phyloP scores from a whole-genome alignment of 2,113 vertebrate species.

The Tragelaphus scriptus region DNA sequence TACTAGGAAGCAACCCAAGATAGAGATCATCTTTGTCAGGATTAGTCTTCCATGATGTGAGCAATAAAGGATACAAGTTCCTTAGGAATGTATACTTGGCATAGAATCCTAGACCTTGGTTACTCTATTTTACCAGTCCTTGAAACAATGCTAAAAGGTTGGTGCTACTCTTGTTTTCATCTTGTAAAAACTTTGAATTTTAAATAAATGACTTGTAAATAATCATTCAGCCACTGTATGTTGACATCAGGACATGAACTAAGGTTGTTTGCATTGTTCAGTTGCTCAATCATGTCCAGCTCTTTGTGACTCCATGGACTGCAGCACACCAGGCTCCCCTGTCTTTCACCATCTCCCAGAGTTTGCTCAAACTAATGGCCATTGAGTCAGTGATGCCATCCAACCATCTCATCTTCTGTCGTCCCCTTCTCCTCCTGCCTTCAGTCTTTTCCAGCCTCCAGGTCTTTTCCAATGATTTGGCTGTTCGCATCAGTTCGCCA shows the following conservation, averaged over 20 bases:
- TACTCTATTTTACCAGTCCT: not conserved
- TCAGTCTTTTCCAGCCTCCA: not conserved
- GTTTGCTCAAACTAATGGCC: not conserved
- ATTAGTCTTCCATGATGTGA: not conserved
- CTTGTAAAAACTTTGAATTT: not conserved
- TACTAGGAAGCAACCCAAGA: not conserved
- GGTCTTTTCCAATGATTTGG: not conserved
- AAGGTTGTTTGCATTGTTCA: not conserved
- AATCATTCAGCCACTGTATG: not conserved
- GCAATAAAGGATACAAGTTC: not conserved
- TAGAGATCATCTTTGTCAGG: not conserved
- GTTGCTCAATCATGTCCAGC: not conserved
- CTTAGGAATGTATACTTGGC: not conserved
- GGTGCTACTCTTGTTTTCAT: not conserved
- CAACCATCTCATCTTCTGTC: not conserved
- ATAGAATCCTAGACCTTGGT: not conserved
- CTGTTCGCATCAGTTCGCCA: not conserved
- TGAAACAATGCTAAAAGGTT: not conserved
- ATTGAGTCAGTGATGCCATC: not conserved
- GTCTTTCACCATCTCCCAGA: not conserved
- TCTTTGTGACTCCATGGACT: not conserved
- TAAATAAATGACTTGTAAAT: not conserved
- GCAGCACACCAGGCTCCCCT: not conserved
- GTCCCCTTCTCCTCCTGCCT: not conserved
- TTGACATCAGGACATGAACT: not conserved